Evolutionary conservation across 2,113 vertebrate genomes (phyloP).

Genomic region (Columba livia): DNA sequence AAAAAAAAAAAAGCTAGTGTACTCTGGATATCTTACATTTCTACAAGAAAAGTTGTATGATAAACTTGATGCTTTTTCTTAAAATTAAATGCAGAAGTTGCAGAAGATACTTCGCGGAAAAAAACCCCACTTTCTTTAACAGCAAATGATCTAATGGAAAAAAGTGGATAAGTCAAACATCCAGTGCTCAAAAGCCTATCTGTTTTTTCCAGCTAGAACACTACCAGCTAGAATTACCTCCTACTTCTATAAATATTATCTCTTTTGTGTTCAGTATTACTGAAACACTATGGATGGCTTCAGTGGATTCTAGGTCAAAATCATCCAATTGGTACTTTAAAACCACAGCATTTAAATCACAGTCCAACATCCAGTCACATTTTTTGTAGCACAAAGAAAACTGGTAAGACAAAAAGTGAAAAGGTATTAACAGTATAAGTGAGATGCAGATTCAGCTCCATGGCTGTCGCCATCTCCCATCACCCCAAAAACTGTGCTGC

Average conservation of each 20-base stretch:
- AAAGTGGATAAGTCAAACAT: neutral
- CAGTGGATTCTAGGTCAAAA: neutral
- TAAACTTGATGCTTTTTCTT: neutral
- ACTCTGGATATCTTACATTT: neutral
- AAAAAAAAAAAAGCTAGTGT: neutral
- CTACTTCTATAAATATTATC: neutral
- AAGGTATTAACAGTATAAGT: neutral
- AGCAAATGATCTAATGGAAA: neutral
- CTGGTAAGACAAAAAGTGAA: neutral
- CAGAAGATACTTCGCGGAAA: neutral
- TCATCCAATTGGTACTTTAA: neutral
- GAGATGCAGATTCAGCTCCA: neutral
- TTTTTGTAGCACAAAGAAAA: neutral
- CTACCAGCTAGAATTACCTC: neutral
- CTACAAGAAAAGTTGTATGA: neutral
- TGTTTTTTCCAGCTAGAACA: neutral
- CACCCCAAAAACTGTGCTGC: neutral
- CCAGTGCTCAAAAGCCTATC: neutral
- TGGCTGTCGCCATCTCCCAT: neutral
- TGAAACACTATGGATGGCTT: accelerated
- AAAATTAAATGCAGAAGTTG: neutral
- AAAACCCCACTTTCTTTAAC: neutral
- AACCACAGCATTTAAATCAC: neutral
- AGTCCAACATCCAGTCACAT: neutral
- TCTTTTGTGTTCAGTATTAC: neutral